These are phyloP conservation scores for Platycheirus rosarum DNA, from an alignment of 2,888 invertebrate genomes.

Conservation along the genomic window DNA sequence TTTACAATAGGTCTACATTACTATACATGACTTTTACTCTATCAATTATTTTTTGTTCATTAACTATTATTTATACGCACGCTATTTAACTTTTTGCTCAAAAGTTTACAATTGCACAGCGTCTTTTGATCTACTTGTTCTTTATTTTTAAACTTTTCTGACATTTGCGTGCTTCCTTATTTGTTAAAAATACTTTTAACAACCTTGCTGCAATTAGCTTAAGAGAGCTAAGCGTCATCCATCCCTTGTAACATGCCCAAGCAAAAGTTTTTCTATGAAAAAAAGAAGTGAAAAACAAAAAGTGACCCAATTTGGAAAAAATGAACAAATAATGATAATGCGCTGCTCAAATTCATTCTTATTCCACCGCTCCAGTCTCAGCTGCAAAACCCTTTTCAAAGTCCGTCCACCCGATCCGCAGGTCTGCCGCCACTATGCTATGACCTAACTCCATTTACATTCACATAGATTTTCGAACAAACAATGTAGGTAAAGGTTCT, in stretches of 20 bases:
- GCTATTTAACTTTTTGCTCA: slow-evolving; percentile 48
- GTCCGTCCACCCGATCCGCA: slow-evolving; percentile 1
- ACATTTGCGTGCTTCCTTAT: slow-evolving; percentile 22
- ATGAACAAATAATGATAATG: slow-evolving; percentile 71
- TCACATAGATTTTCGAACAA: slow-evolving; percentile 43
- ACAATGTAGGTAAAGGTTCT: slow-evolving; percentile 62
- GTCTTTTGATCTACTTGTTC: background rate
- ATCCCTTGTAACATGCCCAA: slow-evolving; percentile 31
- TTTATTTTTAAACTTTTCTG: background rate
- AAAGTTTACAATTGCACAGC: slow-evolving; percentile 36
- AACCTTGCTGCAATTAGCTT: slow-evolving; percentile 65
- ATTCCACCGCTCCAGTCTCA: slow-evolving; percentile 39
- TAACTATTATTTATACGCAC: slow-evolving; percentile 65
- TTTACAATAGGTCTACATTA: background rate
- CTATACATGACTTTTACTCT: slow-evolving; percentile 34
- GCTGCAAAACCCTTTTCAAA: slow-evolving; percentile 32
- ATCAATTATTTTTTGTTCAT: slow-evolving; percentile 43
- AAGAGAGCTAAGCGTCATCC: slow-evolving; percentile 49
- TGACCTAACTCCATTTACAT: background rate
- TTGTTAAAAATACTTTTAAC: slow-evolving; percentile 34
- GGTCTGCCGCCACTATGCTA: background rate
- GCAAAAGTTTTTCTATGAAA: slow-evolving; percentile 33
- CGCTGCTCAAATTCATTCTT: slow-evolving; percentile 60
- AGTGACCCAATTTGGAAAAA: slow-evolving; percentile 67
- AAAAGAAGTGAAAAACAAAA: slow-evolving; percentile 45